Evolutionary conservation across 2,888 invertebrate species (phyloP), one percentile per base, ranked within the genome.

Genomic region (Eustalomyia histrio): DNA sequence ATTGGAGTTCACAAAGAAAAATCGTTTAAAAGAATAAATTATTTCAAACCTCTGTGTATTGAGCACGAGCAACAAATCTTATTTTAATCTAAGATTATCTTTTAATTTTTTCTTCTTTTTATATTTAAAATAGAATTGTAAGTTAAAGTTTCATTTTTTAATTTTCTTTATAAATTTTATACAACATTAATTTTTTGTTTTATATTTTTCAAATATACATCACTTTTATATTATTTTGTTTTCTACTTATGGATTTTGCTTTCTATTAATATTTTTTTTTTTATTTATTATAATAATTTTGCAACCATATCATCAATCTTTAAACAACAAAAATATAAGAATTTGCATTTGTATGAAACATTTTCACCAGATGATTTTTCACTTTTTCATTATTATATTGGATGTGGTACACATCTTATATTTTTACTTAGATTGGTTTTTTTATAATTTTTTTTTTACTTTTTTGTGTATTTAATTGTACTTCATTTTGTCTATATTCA

Each of bases 401-500:
- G 17, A 39, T 53, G 21, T 61, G 61, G 39, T 72, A 53, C 63
- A 12, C 39, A 12, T 43, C 57, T 57, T 64, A 35, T 64, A 58
- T 57, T 65, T 73, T 57, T 8, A 39, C 52, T 74, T 52, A 55
- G n/a, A 63, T 18, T 52, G 35, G n/a, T 58, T 73, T 52, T n/a
- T 67, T 6, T 43, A 33, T 21, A 35, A 47, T 47, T 47, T 61
- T 68, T 53, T 57, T 60, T 58, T 17, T 58, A 1, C 33, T 39
- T 63, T 74, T 74, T 72, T 76, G 47, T 65, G 69, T 81, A 74
- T 74, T 67, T 74, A 69, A 21, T 61, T 76, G 14, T 75, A 55
- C 64, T 63, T 65, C 12, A 69, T 58, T 80, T 78, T 81, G 76
- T 71, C 57, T 81, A 74, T 74, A 76, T 80, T 76, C 71, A 67